Evolutionary conservation across 92 coral and sea anemone species (phyloP).

Genomic region (Diadumene lineata): DNA sequence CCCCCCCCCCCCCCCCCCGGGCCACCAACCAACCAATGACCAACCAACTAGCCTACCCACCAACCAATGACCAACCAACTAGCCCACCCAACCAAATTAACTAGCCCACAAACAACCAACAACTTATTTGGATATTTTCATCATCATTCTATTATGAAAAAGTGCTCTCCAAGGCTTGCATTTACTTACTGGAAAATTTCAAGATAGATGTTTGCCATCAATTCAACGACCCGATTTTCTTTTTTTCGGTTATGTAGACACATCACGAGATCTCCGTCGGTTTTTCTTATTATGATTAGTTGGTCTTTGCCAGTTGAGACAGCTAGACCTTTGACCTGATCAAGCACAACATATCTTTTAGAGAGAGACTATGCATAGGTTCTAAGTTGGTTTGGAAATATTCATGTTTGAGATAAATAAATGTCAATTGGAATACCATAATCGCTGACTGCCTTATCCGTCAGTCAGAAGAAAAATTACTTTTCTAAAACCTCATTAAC

Average conservation of each 20-base stretch:
- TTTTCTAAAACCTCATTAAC: too few relatives aligned
- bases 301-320: constrained; percentile 82
- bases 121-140: neutral
- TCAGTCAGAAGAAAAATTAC: too few relatives aligned
- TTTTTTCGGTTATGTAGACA: constrained; percentile 78
- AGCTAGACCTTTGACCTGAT: constrained; percentile 59
- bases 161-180: too few relatives aligned
- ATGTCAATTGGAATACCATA: too few relatives aligned
- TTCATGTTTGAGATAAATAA: too few relatives aligned
- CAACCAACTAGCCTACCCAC: neutral
- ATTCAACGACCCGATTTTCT: constrained; percentile 85
- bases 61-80: neutral
- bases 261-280: constrained; percentile 77
- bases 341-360: constrained; percentile 6
- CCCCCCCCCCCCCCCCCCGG: too few relatives aligned
- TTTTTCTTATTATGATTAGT: constrained; percentile 66
- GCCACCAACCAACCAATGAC: too few relatives aligned
- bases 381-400: too few relatives aligned
- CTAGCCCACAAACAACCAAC: neutral
- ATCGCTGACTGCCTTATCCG: too few relatives aligned
- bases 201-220: constrained; percentile 73
- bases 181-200: constrained; percentile 82
- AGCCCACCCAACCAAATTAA: neutral
- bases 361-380: too few relatives aligned
- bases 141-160: neutral